Evolutionary conservation across 1,140 invertebrate species (phyloP), one percentile per base, ranked within the genome.

Genomic region (Eumaeus atala): DNA sequence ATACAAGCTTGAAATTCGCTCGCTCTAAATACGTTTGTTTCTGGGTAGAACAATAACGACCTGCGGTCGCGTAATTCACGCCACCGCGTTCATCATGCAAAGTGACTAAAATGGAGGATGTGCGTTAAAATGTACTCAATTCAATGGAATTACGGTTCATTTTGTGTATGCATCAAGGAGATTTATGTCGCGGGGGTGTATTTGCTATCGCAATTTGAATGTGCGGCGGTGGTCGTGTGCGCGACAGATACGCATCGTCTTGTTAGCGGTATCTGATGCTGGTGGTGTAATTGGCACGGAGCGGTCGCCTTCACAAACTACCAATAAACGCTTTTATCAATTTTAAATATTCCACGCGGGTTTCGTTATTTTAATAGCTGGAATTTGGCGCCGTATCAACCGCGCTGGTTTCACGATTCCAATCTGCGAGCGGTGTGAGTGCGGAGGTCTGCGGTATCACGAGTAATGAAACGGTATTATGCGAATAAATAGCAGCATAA

Each of bases 51-150:
- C 77, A 76, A 74, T 81, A 81, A 75, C 75, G 81, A 77, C 73
- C 79, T 74, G 76, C 67, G 74, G 59, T 61, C 77, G 78, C 79
- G 79, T 85, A 85, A 85, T 85, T 85, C 82, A 80, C 82, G 78
- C 80, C 78, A 74, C 65, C 60, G 68, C 72, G 74, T 63, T 79
- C 74, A 74, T 83, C 79, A 85, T 85, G 79, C 79, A 83, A 82
- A 81, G 78, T 72, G 74, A 48, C 59, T n/a, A 54, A n/a, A 17
- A 35, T n/a, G 1, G 37, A 1, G 2, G 14, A 9, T 11, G 34
- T 8, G 8, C 3, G 17, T 48, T 11, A 62, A 37, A 47, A 8
- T 56, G 28, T 18, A 40, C 57, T 54, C 7, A 53, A 56, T 37
- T 0, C n/a, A 14, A 10, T 38, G 18, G 54, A 54, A 49, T 8